Base-by-base conservation (phyloP, 1,140 invertebrate species). In the Olivierus martensii region DNA sequence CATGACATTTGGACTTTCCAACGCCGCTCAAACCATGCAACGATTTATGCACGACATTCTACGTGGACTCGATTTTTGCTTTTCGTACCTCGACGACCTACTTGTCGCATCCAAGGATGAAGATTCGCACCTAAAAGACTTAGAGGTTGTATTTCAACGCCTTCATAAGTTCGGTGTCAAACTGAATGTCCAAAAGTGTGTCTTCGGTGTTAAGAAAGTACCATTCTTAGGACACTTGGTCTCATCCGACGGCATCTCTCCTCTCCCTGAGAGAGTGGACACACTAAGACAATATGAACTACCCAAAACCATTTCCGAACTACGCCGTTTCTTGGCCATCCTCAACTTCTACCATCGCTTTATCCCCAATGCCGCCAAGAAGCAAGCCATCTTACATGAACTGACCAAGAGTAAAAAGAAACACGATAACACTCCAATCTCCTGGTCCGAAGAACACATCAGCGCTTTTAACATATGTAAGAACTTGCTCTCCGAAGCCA, bases 401-500 rank as follows among this genome's bases (percentile, higher is more conserved):
- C 28, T 2, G 9, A 9, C 28, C 9, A 9, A 2, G 9, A 28
- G 28, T 9, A 28, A 28, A 9, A 28, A 28, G 22, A 28, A 28
- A 6, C 4, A 28, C 28, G 9, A 28, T 7, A 28, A 28, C 4
- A 28, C n/a, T n/a, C n/a, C n/a, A 28, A 28, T 28, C 4, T 4
- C 9, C 4, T 28, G 28, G 28, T 6, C 28, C 28, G 4, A 28
- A 9, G 9, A 28, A 9, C 2, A 2, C 28, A 2, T 6, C 28
- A n/a, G n/a, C n/a, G 65, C 70, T 1, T 72, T 73, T 55, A 50
- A 61, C 2, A 28, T 60, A 9, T 67, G 65, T 53, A 74, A 73
- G 56, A 17, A 58, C 14, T 56, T 42, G 9, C 45, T 71, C 11
- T 58, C 59, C 2, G n/a, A 28, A 2, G 17, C 49, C 5, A 36